phyloP scores from a whole-genome alignment of 2,797 vertebrate species.

The Zenarchopterus dispar region DNA sequence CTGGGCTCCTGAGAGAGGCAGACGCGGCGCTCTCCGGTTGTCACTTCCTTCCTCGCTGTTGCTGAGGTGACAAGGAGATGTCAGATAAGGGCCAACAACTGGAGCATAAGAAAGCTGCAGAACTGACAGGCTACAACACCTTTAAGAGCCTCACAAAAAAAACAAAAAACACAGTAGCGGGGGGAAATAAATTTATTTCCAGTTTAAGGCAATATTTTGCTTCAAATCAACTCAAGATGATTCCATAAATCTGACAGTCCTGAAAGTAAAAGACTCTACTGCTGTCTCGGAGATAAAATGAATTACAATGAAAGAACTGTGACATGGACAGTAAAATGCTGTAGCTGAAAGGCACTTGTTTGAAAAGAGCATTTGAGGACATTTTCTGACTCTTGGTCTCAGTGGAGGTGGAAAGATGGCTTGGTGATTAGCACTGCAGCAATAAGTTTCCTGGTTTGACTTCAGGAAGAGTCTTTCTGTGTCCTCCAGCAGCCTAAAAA shows the following conservation, averaged over 20 bases:
- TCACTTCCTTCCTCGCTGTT: slow-evolving; percentile 35
- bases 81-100: slow-evolving; percentile 52
- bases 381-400: slow-evolving; percentile 2
- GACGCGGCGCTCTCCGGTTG: slow-evolving; percentile 22
- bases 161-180: slow-evolving; percentile 27
- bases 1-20: slow-evolving; percentile 20
- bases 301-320: slow-evolving; percentile 2
- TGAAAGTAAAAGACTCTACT: background rate
- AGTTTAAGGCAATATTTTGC: slow-evolving; percentile 8
- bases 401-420: no score
- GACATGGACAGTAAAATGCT: background rate
- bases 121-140: slow-evolving; percentile 49
- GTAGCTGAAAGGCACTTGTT: background rate
- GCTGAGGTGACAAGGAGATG: slow-evolving; percentile 55
- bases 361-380: slow-evolving; percentile 9
- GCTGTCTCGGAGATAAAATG: background rate
- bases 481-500: no score
- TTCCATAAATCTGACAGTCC: slow-evolving; percentile 19
- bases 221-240: slow-evolving; percentile 14
- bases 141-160: slow-evolving; percentile 41
- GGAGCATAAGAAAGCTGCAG: slow-evolving; percentile 44
- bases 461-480: no score
- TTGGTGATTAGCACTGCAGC: no score
- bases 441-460: no score
- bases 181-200: slow-evolving; percentile 25